Base-by-base conservation (phyloP, 2,888 invertebrate genomes). In the Dorcus parallelipipedus region DNA sequence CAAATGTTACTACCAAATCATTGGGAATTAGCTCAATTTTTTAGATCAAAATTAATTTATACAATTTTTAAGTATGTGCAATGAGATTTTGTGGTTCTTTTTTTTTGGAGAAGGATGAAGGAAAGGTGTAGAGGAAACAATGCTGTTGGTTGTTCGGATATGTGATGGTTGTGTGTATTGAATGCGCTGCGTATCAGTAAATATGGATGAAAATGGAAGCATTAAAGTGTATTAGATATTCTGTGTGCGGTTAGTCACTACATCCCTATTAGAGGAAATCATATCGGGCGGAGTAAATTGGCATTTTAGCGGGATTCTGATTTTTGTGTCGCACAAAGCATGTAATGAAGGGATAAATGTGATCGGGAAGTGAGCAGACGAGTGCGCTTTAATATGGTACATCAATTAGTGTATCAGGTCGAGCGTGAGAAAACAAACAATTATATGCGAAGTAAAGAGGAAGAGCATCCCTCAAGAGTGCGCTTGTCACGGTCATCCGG, bases 371-470 rank as follows among this genome's bases (percentile, higher is more conserved):
- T 66, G 66, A 67, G 65, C 68, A 69, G 74, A 72, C 73, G 76
- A 76, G 72, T 75, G 73, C 73, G 72, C 76, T 76, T 76, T 76
- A 76, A 76, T 77, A 73, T 76, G 70, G 74, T 68, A 75, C 74
- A 77, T 78, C 78, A 78, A 78, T 78, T 78, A 78, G 78, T 76
- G 75, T 72, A 73, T 71, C 74, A 74, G 71, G 66, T 74, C 70
- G 72, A 76, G 70, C 78, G 78, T 78, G 78, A 78, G 78, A 78
- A 78, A 78, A 78, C 78, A 78, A 78, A 78, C 78, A 78, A 78
- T 78, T 78, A 78, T 72, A 71, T 71, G 72, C 73, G 73, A 76
- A 64, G 72, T 69, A 71, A 71, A 69, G 59, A 59, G 59, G 51
- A 59, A 59, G 69, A 72, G 67, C 70, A 72, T 75, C 74, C 75